Base-by-base conservation (phyloP, 2,888 invertebrate species). In the Aspidiotus rigidus region DNA sequence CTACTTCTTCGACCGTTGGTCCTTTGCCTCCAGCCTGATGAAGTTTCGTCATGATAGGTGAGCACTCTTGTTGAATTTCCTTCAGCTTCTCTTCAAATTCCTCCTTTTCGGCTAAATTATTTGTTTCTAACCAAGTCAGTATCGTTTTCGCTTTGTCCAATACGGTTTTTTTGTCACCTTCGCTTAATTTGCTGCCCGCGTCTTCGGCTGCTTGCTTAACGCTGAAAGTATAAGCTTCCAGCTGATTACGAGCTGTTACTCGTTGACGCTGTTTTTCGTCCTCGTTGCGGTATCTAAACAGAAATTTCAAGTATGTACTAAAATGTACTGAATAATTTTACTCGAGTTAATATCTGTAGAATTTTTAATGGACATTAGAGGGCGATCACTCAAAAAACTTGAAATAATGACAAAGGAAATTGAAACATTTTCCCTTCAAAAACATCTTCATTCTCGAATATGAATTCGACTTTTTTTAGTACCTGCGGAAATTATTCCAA, bases 41-140 rank as follows among this genome's bases (percentile, higher is more conserved):
- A n/a, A 92, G 78, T 76, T 90, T 91, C 77, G 88, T 84, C 86
- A 93, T 92, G 57, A 89, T 81, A 0, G 92, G 89, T 64, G 85
- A 84, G 76, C 90, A 90, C 16, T 86, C 83, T 16, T 81, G 82
- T 77, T 92, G 90, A 17, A 89, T 80, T 64, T 88, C 86, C 75
- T 89, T 86, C 74, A 92, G 79, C 75, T 86, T 88, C 73, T 86
- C 83, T 64, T 92, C 90, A 73, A 86, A 85, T 74, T 92, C 91
- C 9, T 85, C 85, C 74, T 86, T 87, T 64, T 88, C 86, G 7
- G 92, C 93, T 59, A 90, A 79, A 1, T 85, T 83, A 76, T 93
- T 91, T 28, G 80, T 78, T 74, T 94, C 94, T 53, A 94, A 79
- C 93, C 93, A 94, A 11, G 82, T 79, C 70, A 92, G 81, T 70